A percentile compares a stretch with the other conserved stretches of the same genome.
phyloP scores from a whole-genome alignment of 2,113 vertebrate species.

The Pardalotus punctatus region DNA sequence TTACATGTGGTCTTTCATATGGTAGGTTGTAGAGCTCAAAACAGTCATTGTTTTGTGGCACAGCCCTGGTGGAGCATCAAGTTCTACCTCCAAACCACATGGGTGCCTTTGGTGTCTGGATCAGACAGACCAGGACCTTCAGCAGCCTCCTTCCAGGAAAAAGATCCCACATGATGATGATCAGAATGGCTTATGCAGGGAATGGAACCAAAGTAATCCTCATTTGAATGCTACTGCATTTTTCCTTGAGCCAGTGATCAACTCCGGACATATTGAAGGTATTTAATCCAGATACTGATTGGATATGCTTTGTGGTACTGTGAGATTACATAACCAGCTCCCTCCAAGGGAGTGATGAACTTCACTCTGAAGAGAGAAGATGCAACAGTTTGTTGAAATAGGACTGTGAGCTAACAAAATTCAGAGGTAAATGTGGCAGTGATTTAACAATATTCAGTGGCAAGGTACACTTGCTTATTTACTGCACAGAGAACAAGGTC shows the following conservation, averaged over 20 bases:
- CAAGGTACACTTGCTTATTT: not conserved
- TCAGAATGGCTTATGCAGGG: not conserved
- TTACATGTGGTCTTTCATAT: fast-evolving
- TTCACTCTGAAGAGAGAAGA: not conserved
- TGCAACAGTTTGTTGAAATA: not conserved
- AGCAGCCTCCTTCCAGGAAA: not conserved
- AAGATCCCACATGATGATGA: not conserved
- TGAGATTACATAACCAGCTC: not conserved
- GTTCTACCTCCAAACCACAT: not conserved
- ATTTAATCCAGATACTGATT: not conserved
- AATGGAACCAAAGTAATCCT: not conserved
- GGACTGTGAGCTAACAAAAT: not conserved
- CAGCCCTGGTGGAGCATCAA: not conserved
- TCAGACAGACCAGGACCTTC: not conserved
- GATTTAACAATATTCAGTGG: not conserved
- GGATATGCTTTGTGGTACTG: not conserved
- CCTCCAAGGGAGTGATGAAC: not conserved
- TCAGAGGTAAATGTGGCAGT: not conserved
- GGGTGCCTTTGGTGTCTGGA: not conserved
- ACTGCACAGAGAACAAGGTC: no score
- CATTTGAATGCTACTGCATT: not conserved
- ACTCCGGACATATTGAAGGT: not conserved
- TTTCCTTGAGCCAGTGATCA: not conserved
- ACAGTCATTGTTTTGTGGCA: not conserved
- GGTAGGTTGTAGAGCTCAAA: not conserved